Percentiles rank a stretch among this genome's conserved stretches.
These are phyloP conservation scores for Rapana venosa DNA, from an alignment of 2,888 invertebrate genomes.

Conservation along the genomic window DNA sequence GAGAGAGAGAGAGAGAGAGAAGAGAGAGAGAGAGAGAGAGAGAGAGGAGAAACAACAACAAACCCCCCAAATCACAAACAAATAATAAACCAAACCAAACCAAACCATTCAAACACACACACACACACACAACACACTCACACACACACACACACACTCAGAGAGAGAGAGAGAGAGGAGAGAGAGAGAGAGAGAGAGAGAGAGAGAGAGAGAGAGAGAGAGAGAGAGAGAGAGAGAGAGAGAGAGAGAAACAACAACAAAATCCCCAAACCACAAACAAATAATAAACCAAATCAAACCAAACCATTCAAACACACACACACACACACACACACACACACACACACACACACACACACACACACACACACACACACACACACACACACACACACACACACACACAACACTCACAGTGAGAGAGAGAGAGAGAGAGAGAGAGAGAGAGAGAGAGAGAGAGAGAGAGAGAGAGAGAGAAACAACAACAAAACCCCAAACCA, in stretches of 20 bases:
- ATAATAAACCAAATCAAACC: too few relatives aligned
- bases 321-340: conserved; percentile 8
- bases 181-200: background rate
- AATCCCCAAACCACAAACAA: too few relatives aligned
- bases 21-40: background rate
- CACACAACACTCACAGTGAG: background rate
- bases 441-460: too few relatives aligned
- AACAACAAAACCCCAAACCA: too few relatives aligned
- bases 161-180: background rate
- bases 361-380: background rate
- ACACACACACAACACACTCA: too few relatives aligned
- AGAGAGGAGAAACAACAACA: too few relatives aligned
- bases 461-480: too few relatives aligned
- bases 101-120: too few relatives aligned
- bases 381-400: background rate
- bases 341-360: background rate
- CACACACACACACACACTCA: too few relatives aligned
- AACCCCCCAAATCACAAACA: too few relatives aligned
- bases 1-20: conserved; percentile 2
- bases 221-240: background rate
- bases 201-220: background rate
- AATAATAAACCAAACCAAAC: too few relatives aligned
- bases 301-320: background rate
- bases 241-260: background rate
- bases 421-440: too few relatives aligned